Percentiles rank a stretch among this genome's conserved stretches.
Conservation (phyloP, 1,140 invertebrate genomes). For the Calliphora vicina region DNA sequence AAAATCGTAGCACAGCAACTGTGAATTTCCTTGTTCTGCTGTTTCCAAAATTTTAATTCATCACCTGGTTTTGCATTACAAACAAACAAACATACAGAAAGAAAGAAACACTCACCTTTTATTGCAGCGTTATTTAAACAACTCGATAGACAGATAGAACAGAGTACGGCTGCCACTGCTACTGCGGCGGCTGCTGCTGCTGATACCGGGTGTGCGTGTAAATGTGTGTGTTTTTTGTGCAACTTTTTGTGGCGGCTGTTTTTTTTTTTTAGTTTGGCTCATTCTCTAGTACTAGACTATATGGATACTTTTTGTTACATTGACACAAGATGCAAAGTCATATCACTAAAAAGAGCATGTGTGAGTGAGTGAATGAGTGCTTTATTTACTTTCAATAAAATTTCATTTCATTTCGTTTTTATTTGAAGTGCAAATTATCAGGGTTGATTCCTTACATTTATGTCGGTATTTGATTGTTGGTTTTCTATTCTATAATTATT, state of each 20-base stretch:
- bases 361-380: not conserved
- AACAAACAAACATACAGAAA: not conserved
- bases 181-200: not conserved
- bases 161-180: not conserved
- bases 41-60: not conserved
- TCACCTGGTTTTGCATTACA: constrained; percentile 2
- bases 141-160: not conserved
- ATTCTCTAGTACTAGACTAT: too few species aligned
- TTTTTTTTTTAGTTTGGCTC: too few species aligned
- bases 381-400: not conserved
- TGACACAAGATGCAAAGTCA: not conserved
- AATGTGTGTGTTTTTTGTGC: not conserved
- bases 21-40: not conserved
- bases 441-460: not conserved
- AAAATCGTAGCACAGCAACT: not conserved
- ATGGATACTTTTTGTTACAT: not conserved
- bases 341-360: not conserved
- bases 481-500: too few species aligned
- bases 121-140: not conserved
- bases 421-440: constrained; percentile 2
- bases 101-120: not conserved
- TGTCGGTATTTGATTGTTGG: not conserved
- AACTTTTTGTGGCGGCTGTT: constrained; percentile 8
- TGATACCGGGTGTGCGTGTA: not conserved
- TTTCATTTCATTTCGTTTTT: not conserved